Percentiles rank a stretch among this genome's conserved stretches.
phyloP scores from a whole-genome alignment of 2,113 vertebrate species.

The Lampris megalopsis region DNA sequence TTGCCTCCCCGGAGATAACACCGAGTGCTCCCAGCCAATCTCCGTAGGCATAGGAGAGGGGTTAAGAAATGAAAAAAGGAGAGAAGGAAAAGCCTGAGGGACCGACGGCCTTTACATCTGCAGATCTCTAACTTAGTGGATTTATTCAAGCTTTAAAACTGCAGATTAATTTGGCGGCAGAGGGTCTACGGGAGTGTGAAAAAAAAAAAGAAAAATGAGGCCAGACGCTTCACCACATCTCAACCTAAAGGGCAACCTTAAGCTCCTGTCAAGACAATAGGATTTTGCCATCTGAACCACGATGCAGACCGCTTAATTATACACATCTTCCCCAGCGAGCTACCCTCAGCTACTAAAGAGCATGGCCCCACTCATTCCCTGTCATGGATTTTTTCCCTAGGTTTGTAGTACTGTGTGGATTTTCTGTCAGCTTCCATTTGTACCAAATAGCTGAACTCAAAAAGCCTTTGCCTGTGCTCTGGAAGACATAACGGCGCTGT shows the following conservation, averaged over 20 bases:
- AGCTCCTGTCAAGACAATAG: slow-evolving; percentile 84
- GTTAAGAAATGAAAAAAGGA: slow-evolving; percentile 38
- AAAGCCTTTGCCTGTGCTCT: slow-evolving; percentile 37
- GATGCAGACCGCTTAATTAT: slow-evolving; percentile 80
- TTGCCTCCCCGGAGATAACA: slow-evolving; percentile 84
- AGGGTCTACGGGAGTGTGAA: slow-evolving; percentile 55
- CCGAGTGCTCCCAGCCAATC: slow-evolving; percentile 80
- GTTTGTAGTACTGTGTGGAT: slow-evolving; percentile 67
- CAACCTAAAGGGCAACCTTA: slow-evolving; percentile 82
- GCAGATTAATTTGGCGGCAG: slow-evolving; percentile 81
- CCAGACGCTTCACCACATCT: slow-evolving; percentile 48
- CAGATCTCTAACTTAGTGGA: slow-evolving; percentile 79
- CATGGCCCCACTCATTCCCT: slow-evolving; percentile 57
- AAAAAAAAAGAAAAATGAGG: slow-evolving; percentile 50
- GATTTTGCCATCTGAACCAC: slow-evolving; percentile 77
- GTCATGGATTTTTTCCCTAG: slow-evolving; percentile 60
- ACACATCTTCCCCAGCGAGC: slow-evolving; percentile 71
- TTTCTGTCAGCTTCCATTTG: slow-evolving; percentile 80
- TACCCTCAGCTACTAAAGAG: slow-evolving; percentile 61
- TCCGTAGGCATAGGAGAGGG: slow-evolving; percentile 68
- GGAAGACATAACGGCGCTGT: slow-evolving; percentile 57
- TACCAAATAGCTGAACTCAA: slow-evolving; percentile 59
- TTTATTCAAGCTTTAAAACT: slow-evolving; percentile 84
- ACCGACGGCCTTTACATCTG: slow-evolving; percentile 77
- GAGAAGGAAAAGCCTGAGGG: slow-evolving; percentile 70